These are phyloP conservation scores for Condylostylus longicornis DNA, from an alignment of 1,140 invertebrate species.

Conservation along the genomic window DNA sequence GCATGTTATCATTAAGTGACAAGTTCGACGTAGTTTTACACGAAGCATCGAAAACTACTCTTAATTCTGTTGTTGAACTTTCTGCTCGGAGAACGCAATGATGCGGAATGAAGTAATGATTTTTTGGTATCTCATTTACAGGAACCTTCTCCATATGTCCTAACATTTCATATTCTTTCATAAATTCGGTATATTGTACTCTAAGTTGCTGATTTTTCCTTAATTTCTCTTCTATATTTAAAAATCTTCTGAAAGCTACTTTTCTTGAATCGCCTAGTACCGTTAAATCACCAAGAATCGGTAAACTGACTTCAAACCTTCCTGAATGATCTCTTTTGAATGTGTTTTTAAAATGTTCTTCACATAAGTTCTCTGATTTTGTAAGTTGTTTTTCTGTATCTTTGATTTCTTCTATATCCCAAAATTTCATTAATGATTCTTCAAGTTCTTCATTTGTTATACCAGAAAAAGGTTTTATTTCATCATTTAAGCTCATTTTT, in stretches of 20 bases:
- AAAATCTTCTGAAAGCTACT: slow-evolving; percentile 15
- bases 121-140: slow-evolving; percentile 12
- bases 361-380: too few species aligned
- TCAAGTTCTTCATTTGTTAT: too few species aligned
- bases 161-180: slow-evolving; percentile 23
- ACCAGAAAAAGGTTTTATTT: too few species aligned
- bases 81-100: neutral
- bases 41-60: slow-evolving; percentile 5
- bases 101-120: slow-evolving; percentile 14
- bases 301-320: slow-evolving; percentile 11
- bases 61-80: slow-evolving; percentile 9
- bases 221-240: slow-evolving; percentile 19
- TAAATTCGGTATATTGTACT: slow-evolving; percentile 11
- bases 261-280: slow-evolving; percentile 20
- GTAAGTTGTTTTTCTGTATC: too few species aligned
- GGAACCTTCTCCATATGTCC: slow-evolving; percentile 22
- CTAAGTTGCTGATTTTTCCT: slow-evolving; percentile 11
- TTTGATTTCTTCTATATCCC: too few species aligned
- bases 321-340: slow-evolving; percentile 4
- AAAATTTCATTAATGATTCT: too few species aligned
- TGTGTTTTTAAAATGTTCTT: slow-evolving; percentile 3
- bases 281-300: slow-evolving; percentile 9
- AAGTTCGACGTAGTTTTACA: slow-evolving; percentile 1
- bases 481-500: too few species aligned
- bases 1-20: slow-evolving; percentile 11